These are phyloP conservation scores for Machimus atricapillus DNA, from an alignment of 2,888 invertebrate species.

Conservation along the genomic window DNA sequence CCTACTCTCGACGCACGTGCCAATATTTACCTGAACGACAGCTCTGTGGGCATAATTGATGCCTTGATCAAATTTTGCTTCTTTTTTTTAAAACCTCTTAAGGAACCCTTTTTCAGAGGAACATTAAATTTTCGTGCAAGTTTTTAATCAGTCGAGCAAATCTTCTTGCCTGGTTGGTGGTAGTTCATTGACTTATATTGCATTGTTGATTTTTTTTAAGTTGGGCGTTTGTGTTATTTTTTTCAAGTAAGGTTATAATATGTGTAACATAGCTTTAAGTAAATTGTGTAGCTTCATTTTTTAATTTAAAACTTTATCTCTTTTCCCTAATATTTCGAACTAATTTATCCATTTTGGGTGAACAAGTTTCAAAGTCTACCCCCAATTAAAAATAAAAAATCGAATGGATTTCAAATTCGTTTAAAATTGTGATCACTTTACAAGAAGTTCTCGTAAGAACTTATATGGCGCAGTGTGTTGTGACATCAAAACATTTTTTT, in stretches of 20 bases:
- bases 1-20: not conserved
- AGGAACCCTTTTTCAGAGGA: not conserved
- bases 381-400: no score
- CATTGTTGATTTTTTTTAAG: not conserved
- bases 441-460: no score
- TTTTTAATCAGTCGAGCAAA: not conserved
- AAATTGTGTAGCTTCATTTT: no score
- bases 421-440: no score
- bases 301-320: no score
- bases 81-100: not conserved
- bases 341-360: no score
- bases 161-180: not conserved
- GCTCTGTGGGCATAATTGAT: not conserved
- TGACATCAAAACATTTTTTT: no score
- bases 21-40: not conserved
- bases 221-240: not conserved
- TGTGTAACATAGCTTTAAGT: not conserved
- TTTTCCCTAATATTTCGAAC: no score
- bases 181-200: not conserved
- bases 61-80: not conserved
- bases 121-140: not conserved
- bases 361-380: no score
- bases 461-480: no score
- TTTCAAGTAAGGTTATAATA: not conserved
- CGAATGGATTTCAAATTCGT: no score